Conservation (phyloP, 1,140 invertebrate genomes). For the Caenorhabditis brenneri region DNA sequence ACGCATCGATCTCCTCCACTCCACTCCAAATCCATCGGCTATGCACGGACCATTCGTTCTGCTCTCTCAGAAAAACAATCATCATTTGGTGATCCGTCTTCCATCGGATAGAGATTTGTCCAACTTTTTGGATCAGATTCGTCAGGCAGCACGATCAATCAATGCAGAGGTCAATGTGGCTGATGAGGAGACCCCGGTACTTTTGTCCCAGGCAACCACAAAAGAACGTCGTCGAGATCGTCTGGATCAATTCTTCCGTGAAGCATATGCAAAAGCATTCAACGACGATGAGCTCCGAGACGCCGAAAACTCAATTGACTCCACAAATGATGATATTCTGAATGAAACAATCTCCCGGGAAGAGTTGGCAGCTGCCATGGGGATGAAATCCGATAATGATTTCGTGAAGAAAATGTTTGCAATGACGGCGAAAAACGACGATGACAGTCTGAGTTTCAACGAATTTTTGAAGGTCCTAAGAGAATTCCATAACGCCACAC, state of each 20-base stretch:
- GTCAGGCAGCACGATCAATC: slow-evolving; percentile 39
- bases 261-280: slow-evolving; percentile 82
- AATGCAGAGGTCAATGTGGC: slow-evolving; percentile 71
- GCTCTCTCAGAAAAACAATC: slow-evolving; percentile 79
- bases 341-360: slow-evolving; percentile 49
- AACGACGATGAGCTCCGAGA: slow-evolving; percentile 62
- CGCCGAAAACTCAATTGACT: slow-evolving; percentile 15
- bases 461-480: slow-evolving; percentile 89
- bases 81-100: slow-evolving; percentile 69
- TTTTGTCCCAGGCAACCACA: background rate
- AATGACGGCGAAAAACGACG: slow-evolving; percentile 73
- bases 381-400: slow-evolving; percentile 92
- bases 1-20: slow-evolving; percentile 5
- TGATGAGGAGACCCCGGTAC: background rate
- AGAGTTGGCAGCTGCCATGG: slow-evolving; percentile 88
- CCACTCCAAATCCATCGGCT: slow-evolving; percentile 61
- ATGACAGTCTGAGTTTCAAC: slow-evolving; percentile 93
- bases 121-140: background rate
- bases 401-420: slow-evolving; percentile 99
- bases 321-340: slow-evolving; percentile 53
- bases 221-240: slow-evolving; percentile 88
- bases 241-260: slow-evolving; percentile 95
- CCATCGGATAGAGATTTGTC: slow-evolving; percentile 29
- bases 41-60: slow-evolving; percentile 81
- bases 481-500: slow-evolving; percentile 80